phyloP scores from a whole-genome alignment of 2,888 invertebrate genomes.

The Endomychus coccineus region DNA sequence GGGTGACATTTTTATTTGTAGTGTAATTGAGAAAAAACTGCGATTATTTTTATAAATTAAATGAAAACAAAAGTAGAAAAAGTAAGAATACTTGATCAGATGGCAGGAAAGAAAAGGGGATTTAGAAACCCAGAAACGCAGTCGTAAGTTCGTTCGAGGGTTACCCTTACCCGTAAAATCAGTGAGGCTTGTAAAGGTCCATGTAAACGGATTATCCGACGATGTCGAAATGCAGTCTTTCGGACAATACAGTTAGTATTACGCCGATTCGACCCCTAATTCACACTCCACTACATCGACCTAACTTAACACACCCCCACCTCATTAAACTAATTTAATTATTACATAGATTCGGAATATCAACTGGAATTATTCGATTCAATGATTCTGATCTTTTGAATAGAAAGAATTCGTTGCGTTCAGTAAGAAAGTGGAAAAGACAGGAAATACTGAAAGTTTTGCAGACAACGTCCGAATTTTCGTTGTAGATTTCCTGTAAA shows the following conservation, averaged over 20 bases:
- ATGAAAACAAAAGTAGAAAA: too few species aligned
- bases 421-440: too few species aligned
- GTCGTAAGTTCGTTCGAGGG: background rate
- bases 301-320: slow-evolving; percentile 12
- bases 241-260: slow-evolving; percentile 39
- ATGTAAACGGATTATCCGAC: slow-evolving; percentile 39
- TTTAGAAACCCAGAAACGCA: background rate
- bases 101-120: too few species aligned
- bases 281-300: slow-evolving; percentile 35
- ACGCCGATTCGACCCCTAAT: slow-evolving; percentile 25
- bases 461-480: too few species aligned
- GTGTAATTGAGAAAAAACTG: too few species aligned
- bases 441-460: too few species aligned
- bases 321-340: slow-evolving; percentile 16
- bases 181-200: slow-evolving; percentile 40
- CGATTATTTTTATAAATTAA: too few species aligned
- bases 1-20: too few species aligned
- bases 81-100: too few species aligned
- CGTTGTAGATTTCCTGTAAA: too few species aligned
- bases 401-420: too few species aligned
- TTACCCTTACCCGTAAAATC: slow-evolving; percentile 21
- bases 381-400: slow-evolving; percentile 16
- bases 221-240: slow-evolving; percentile 39
- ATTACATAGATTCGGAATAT: slow-evolving; percentile 12
- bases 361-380: slow-evolving; percentile 8